phyloP scores from a whole-genome alignment of 2,797 vertebrate genomes.

The Melanogrammus aeglefinus region DNA sequence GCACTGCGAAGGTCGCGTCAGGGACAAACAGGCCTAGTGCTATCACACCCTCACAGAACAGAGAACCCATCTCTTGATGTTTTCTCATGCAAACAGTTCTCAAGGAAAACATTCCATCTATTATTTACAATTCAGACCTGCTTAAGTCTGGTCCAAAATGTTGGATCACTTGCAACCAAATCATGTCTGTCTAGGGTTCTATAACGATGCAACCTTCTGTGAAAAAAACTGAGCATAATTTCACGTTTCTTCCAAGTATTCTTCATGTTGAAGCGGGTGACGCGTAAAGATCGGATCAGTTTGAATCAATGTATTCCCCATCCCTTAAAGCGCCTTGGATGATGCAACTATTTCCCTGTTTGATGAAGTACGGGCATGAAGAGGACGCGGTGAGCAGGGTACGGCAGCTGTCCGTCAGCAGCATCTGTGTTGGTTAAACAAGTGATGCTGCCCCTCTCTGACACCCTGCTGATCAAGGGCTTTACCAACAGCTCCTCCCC shows the following conservation, averaged over 20 bases:
- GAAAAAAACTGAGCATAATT: not conserved
- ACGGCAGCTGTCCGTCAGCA: not conserved
- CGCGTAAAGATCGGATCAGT: not conserved
- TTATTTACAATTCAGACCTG: not conserved
- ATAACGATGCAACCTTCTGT: not conserved
- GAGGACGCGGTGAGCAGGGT: not conserved
- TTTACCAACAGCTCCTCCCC: not conserved
- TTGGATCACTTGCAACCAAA: not conserved
- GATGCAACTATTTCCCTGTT: not conserved
- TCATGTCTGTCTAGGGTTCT: not conserved
- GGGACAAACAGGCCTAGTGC: too few species aligned
- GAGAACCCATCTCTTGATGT: not conserved
- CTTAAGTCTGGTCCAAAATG: not conserved
- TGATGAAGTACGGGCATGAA: not conserved
- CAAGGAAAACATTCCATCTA: not conserved
- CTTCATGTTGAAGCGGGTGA: not conserved
- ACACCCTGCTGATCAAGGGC: not conserved
- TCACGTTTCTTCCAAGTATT: not conserved
- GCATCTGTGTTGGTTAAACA: not conserved
- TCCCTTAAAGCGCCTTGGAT: not conserved
- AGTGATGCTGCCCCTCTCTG: not conserved
- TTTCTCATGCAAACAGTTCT: not conserved
- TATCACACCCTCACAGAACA: not conserved
- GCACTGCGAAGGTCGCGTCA: not conserved
- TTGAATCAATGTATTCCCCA: not conserved